Evolutionary conservation across 2,888 invertebrate genomes (phyloP).

Genomic region (Schizotus pectinicornis): DNA sequence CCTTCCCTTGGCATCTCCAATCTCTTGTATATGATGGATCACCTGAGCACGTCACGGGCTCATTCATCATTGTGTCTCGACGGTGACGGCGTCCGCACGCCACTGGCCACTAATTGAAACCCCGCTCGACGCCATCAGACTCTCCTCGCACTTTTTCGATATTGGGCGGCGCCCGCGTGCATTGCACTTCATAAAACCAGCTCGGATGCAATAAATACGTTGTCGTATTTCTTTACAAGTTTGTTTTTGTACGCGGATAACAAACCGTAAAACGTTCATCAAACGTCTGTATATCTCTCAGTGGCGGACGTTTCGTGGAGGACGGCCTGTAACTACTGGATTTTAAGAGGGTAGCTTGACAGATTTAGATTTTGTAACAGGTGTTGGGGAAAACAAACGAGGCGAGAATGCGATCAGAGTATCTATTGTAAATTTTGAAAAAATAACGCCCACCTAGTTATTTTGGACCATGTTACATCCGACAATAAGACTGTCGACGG

Average conservation of each 20-base stretch:
- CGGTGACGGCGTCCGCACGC: slow-evolving; percentile 41
- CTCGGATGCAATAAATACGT: slow-evolving; percentile 39
- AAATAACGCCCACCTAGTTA: too few relatives aligned
- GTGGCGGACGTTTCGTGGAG: slow-evolving; percentile 32
- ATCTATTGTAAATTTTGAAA: too few relatives aligned
- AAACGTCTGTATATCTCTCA: slow-evolving; percentile 45
- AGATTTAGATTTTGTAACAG: slow-evolving; percentile 45
- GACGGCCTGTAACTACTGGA: slow-evolving; percentile 28
- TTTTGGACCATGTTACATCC: too few relatives aligned
- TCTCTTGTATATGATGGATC: slow-evolving; percentile 60
- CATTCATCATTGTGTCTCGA: slow-evolving; percentile 56
- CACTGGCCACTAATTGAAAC: slow-evolving; percentile 43
- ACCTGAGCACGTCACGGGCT: slow-evolving; percentile 56
- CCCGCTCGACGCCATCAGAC: neutral
- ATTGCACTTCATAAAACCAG: slow-evolving; percentile 36
- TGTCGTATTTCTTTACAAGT: slow-evolving; percentile 36
- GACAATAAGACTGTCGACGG: slow-evolving; percentile 5
- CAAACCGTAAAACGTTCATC: slow-evolving; percentile 49
- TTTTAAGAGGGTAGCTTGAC: slow-evolving; percentile 39
- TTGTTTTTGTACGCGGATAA: slow-evolving; percentile 46
- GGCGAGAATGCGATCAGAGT: neutral
- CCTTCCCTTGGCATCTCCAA: slow-evolving; percentile 57
- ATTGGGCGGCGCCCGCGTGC: slow-evolving; percentile 1
- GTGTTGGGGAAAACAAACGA: slow-evolving; percentile 34
- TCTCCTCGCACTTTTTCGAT: too few relatives aligned